Evolutionary conservation across 2,888 invertebrate genomes (phyloP), one percentile per base, ranked within the genome.

Genomic region (Autographa gamma): DNA sequence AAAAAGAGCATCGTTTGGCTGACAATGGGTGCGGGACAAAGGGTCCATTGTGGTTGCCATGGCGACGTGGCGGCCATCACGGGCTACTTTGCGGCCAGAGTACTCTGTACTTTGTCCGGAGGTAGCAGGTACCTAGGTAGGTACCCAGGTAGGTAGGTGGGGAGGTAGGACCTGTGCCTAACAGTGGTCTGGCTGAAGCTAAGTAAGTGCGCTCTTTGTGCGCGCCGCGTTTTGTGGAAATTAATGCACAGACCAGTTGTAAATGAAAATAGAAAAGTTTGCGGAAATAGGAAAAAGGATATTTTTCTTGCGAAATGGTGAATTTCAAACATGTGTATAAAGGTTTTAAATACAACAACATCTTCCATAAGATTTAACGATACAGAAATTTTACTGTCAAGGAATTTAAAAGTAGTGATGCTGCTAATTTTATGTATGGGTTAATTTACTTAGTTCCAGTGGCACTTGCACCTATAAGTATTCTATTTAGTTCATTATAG

Each of bases 21-120:
- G 80, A 84, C 84, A 82, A 84, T 84, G 74, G 84, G 71, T 72
- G 56, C 31, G 64, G 73, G 66, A 82, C 82, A 82, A 83, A 68
- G 68, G 61, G 18, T 32, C 43, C 41, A 82, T 82, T 82, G 84
- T 82, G 72, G 73, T 63, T 56, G 11, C 32, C 54, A 80, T 58
- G 77, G 80, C 65, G 61, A 68, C 69, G 38, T 62, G n/a, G 43
- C 60, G 8, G n/a, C 31, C 74, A 64, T 59, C 56, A 72, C 67
- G 56, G 71, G 59, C 60, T 72, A 79, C 80, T 38, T 38, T 38
- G 11, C 38, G 11, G 38, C 8, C 38, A 38, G 11, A 38, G 38
- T 38, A 38, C 38, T 11, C 38, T 38, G 11, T 2, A 38, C 38
- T 74, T 67, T 62, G 61, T 43, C 43, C 41, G 43, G 48, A 9